Base-by-base conservation (phyloP, 2,888 invertebrate genomes). In the Dryomyza anilis region DNA sequence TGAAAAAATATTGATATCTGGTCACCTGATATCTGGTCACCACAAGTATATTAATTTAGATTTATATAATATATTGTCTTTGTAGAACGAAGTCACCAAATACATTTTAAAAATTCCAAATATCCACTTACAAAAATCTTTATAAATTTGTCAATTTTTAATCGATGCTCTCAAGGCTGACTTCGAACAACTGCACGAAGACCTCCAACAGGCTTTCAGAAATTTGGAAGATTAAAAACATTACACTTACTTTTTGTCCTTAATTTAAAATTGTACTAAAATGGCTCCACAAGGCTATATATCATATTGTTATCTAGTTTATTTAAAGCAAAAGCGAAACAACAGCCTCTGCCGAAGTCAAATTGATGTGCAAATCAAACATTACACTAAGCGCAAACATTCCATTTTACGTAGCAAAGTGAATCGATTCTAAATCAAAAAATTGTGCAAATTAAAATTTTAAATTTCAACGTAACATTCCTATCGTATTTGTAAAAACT, bases 181-280 rank as follows among this genome's bases (percentile, higher is more conserved):
- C 80, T 98, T 94, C 84, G 98, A 99, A 83, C 97, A 97, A 80
- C 86, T 99, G 63, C 88, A 95, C 77, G 99, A 99, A 85, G 95
- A 96, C 83, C 95, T 99, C 87, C 94, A 96, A 76, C 93, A 94
- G 81, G 94, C 95, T 76, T 99, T 99, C 89, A 92, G 98, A 84
- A 98, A 97, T 87, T 88, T 99, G 80, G 98, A 99, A 87, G 98
- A 99, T 85, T 96, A 95, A 87, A 72, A 29, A 21, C 21, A 21
- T 21, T 56, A 10, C n/a, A 48, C 36, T 39, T 23, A 27, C n/a
- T 62, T 62, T 62, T 23, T 46, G 55, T 52, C 29, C 63, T 39
- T 65, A 58, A 57, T 64, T 64, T 67, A 61, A 64, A 65, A 65
- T 55, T 63, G 16, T 58, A 50, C 65, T 64, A 63, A 56, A 59